These are phyloP conservation scores for Notechis scutatus DNA, from an alignment of 2,113 vertebrate genomes.

Conservation along the genomic window DNA sequence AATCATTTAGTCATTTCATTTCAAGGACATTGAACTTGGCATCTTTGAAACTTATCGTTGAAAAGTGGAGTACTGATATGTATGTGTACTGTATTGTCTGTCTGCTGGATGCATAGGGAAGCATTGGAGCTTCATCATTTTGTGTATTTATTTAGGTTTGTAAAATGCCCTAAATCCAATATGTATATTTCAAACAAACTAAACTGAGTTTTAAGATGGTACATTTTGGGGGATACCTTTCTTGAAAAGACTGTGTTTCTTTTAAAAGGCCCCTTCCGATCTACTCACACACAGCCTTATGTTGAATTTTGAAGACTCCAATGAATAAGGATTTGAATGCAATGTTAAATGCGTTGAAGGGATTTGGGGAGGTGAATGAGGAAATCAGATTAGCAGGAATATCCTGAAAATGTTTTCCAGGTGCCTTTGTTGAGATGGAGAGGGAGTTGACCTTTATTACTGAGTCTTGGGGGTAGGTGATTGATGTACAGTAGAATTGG, in stretches of 20 bases:
- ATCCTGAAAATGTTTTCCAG: conserved; percentile 20
- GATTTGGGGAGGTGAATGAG: not conserved
- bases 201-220: not conserved
- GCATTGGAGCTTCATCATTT: not conserved
- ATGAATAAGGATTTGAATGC: conserved; percentile 7
- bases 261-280: not conserved
- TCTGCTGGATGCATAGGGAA: not conserved
- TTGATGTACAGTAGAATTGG: not conserved
- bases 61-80: not conserved
- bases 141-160: not conserved
- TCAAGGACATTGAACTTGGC: not conserved
- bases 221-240: not conserved
- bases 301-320: conserved; percentile 25
- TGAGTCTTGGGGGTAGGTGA: not conserved
- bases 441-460: not conserved
- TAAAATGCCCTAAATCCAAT: conserved; percentile 29
- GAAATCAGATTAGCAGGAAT: conserved; percentile 11
- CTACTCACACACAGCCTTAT: not conserved
- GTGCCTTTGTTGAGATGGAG: not conserved
- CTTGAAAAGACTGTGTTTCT: conserved; percentile 13
- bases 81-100: not conserved
- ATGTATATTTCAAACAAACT: conserved; percentile 10
- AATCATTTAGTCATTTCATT: not conserved
- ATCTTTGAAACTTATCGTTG: not conserved
- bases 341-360: conserved; percentile 14